Evolutionary conservation across 1,140 invertebrate species (phyloP).

Genomic region (Rhyacophila brunnea): DNA sequence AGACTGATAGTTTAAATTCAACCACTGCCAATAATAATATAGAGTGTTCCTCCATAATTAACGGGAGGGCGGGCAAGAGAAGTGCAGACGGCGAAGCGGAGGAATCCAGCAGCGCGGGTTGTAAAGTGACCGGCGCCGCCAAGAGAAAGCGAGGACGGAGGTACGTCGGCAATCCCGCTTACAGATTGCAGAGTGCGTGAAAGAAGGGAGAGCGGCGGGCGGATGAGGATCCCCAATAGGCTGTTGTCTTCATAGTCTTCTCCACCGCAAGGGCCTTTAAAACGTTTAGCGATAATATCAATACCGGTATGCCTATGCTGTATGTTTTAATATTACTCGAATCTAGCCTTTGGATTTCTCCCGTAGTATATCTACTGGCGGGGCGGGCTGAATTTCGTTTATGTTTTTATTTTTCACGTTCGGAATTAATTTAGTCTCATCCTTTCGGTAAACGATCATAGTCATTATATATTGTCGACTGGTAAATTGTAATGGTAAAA

Average conservation of each 20-base stretch:
- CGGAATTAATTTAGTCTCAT: too few species aligned
- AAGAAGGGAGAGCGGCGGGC: background rate
- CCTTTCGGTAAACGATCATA: too few species aligned
- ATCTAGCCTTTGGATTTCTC: too few species aligned
- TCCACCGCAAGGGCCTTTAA: slow-evolving; percentile 30
- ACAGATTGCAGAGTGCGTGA: background rate
- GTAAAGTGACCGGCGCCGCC: slow-evolving; percentile 20
- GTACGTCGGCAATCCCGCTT: background rate
- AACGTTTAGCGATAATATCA: slow-evolving; percentile 31
- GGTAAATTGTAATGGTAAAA: slow-evolving; percentile 23
- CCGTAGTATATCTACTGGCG: too few species aligned
- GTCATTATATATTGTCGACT: slow-evolving; percentile 26
- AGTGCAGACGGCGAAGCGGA: slow-evolving; percentile 3
- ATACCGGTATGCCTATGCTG: slow-evolving; percentile 34
- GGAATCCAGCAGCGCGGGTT: background rate
- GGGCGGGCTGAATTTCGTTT: background rate
- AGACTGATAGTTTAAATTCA: slow-evolving; percentile 34
- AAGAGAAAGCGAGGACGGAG: slow-evolving; percentile 28
- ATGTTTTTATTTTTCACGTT: background rate
- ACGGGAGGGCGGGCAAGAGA: slow-evolving; percentile 3
- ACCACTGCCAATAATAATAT: slow-evolving; percentile 17
- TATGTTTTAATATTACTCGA: slow-evolving; percentile 15
- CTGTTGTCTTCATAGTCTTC: background rate
- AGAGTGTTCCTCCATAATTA: background rate
- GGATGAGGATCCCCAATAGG: background rate